Conservation (phyloP, 53 echinoderm and acorn worm genomes). For the Temnopleurus reevesii region DNA sequence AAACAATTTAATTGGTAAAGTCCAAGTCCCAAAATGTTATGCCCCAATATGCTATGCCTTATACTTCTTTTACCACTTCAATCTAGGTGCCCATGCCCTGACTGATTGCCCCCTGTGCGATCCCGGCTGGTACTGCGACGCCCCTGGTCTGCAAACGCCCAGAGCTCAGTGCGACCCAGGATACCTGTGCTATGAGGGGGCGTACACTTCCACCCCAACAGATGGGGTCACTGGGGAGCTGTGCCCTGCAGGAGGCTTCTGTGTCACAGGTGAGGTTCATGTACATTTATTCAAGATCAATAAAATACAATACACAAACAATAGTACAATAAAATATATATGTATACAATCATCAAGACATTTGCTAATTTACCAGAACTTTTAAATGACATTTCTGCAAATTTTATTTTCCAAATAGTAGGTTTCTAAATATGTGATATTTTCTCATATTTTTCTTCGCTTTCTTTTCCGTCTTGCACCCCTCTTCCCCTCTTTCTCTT, state of each 20-base stretch:
- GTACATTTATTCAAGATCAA: background rate
- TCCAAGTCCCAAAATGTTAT: too few relatives aligned
- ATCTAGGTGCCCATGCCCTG: constrained; percentile 52
- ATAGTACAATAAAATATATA: too few relatives aligned
- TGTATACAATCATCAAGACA: too few relatives aligned
- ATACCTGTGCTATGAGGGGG: constrained; percentile 89
- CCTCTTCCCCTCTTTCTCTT: too few relatives aligned
- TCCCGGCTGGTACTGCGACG: constrained; percentile 98
- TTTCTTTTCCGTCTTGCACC: too few relatives aligned
- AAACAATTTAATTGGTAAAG: too few relatives aligned
- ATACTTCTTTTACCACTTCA: background rate
- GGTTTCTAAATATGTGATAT: too few relatives aligned
- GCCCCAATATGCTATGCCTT: too few relatives aligned
- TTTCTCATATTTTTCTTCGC: too few relatives aligned
- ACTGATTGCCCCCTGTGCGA: constrained; percentile 86
- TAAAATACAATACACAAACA: background rate
- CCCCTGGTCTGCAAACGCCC: constrained; percentile 86
- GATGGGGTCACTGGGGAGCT: constrained; percentile 87
- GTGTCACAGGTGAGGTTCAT: constrained; percentile 70
- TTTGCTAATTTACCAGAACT: too few relatives aligned
- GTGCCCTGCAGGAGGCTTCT: constrained; percentile 97
- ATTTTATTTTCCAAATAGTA: too few relatives aligned
- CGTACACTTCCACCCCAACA: constrained; percentile 89
- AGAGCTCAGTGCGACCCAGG: constrained; percentile 95
- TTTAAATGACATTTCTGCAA: too few relatives aligned